Percentiles rank a stretch among this genome's conserved stretches.
phyloP scores from a whole-genome alignment of 2,797 vertebrate species.

The Tinamus major region DNA sequence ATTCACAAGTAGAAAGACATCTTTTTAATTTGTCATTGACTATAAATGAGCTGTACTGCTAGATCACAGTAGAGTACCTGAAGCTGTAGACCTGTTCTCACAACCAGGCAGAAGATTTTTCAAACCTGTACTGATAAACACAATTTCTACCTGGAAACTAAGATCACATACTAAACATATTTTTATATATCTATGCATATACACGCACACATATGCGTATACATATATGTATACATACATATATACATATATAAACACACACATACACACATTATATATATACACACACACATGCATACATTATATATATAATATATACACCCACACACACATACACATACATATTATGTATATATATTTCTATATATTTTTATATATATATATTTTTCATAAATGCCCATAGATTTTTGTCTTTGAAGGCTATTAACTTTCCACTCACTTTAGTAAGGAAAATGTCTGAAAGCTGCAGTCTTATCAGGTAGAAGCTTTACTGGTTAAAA shows the following conservation, averaged over 20 bases:
- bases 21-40: neutral
- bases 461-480: neutral
- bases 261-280: no score
- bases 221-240: no score
- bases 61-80: neutral
- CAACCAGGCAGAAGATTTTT: neutral
- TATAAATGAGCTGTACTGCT: neutral
- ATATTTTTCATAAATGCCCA: neutral
- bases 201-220: no score
- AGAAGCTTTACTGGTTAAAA: neutral
- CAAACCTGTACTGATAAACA: neutral
- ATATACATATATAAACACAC: no score
- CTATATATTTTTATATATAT: no score
- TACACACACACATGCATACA: no score
- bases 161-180: neutral
- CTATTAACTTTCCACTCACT: neutral
- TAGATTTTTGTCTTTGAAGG: neutral
- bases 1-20: neutral
- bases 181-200: neutral
- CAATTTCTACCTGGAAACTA: neutral
- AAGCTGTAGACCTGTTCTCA: neutral
- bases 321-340: no score
- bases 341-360: no score
- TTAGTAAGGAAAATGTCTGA: neutral
- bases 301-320: no score